Base-by-base conservation (phyloP, 2,888 invertebrate genomes). In the Apodemia hepburni region DNA sequence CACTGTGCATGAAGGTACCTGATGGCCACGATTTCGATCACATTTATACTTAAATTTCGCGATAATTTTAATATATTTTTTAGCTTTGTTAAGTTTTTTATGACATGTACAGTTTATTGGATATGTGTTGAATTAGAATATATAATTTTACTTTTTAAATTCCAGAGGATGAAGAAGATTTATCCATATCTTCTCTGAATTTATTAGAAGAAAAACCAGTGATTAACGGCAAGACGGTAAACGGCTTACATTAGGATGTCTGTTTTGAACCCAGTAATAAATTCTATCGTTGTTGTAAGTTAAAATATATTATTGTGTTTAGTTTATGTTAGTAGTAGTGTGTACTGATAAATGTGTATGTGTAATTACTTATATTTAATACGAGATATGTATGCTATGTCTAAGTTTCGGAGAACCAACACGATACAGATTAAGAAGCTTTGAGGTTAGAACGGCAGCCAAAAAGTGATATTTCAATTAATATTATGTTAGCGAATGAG, bases 91-190 rank as follows among this genome's bases (percentile, higher is more conserved):
- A n/a, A n/a, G n/a, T n/a, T n/a, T n/a, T n/a, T n/a, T n/a, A n/a
- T n/a, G n/a, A n/a, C n/a, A n/a, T n/a, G n/a, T n/a, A n/a, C n/a
- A n/a, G n/a, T n/a, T n/a, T n/a, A n/a, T n/a, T n/a, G n/a, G n/a
- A n/a, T n/a, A 33, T 9, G 38, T 15, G 12, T 12, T 15, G 12
- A 17, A 47, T 47, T 3, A 12, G 8, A 17, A 18, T 58, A 35
- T 22, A 57, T 61, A 58, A 58, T 51, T 6, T 15, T 33, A 49
- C 12, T 47, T 45, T 35, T 60, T 7, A 12, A 8, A 18, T 82
- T 65, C 79, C 22, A 88, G 89, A 89, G 71, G 88, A 89, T 70
- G 88, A 87, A 70, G 88, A 90, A 66, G 88, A 88, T 64, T 67
- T 84, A 61, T 85, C 85, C n/a, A 73, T 87, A 35, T 85, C 87